These are phyloP conservation scores for Piaya cayana DNA, from an alignment of 2,113 vertebrate genomes.

Conservation along the genomic window DNA sequence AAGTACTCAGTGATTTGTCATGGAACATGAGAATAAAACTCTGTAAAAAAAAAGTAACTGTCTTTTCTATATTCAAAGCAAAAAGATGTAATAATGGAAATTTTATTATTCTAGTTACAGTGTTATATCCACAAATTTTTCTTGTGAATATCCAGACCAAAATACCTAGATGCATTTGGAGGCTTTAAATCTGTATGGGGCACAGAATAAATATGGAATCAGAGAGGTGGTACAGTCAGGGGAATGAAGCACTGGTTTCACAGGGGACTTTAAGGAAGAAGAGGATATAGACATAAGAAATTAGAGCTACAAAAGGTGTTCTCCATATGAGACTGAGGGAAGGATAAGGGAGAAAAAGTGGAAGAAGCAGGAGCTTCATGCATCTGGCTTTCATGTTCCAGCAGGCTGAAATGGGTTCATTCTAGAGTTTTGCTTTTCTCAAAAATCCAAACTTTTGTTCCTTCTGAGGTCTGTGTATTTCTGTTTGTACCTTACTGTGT, in stretches of 20 bases:
- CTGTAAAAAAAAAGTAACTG: background rate
- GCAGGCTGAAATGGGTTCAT: background rate
- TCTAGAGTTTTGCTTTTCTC: background rate
- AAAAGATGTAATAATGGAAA: background rate
- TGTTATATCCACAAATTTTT: background rate
- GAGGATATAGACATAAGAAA: background rate
- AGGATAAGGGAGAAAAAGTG: background rate
- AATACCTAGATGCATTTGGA: background rate
- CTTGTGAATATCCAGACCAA: background rate
- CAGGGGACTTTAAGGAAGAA: background rate
- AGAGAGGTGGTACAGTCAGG: background rate
- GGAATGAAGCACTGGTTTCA: background rate
- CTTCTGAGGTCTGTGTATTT: background rate
- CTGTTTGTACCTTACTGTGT: background rate
- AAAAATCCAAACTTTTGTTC: background rate
- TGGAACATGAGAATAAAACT: background rate
- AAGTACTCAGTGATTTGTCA: background rate
- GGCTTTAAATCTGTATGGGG: accelerated
- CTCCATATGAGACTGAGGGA: background rate
- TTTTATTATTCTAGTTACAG: background rate
- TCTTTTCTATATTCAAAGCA: background rate
- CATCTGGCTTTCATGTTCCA: background rate
- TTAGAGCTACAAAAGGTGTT: background rate
- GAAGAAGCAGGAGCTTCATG: background rate
- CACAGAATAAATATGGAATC: background rate